Base-by-base conservation (phyloP, 1,140 invertebrate genomes). In the Sarcophaga peregrina region DNA sequence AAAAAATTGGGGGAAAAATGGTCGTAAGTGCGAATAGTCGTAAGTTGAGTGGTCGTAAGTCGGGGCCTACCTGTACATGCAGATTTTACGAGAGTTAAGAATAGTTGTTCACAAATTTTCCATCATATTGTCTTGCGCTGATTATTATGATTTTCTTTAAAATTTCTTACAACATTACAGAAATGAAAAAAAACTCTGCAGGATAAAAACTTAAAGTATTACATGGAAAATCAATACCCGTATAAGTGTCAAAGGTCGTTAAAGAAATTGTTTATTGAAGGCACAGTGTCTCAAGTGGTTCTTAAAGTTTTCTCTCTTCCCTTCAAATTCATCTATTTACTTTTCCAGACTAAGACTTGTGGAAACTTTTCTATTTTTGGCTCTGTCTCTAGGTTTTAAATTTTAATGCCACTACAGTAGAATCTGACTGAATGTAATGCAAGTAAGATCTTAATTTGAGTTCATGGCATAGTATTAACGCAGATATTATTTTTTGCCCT, bases 201-300 rank as follows among this genome's bases (percentile, higher is more conserved):
- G 7, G 48, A 47, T 3, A 48, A 78, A 68, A 25, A 20, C n/a
- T 25, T 20, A 25, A 25, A 68, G 20, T 20, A 25, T 37, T 58
- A 58, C 13, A 4, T 37, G n/a, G 6, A 68, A 52, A 78, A 78
- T 78, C 75, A 50, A 78, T 78, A 78, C n/a, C 37, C 75, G 20
- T 25, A 68, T 68, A 78, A 78, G 75, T 78, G 75, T 78, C 75
- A 78, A 47, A 78, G 75, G 75, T 78, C 75, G 75, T 78, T 78
- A 78, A 47, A 11, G 50, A 78, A 78, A 47, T 50, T 52, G 47
- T 78, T 25, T 17, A 20, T 9, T 50, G 50, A 47, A 78, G 74
- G 11, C 47, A 78, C 52, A 78, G 75, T 78, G 75, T 78, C 75
- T 78, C 75, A 78, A 78, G 75, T 78, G 75, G 17, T 25, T 8